These are phyloP conservation scores for Tribolium madens DNA, from an alignment of 1,140 invertebrate species.

Conservation along the genomic window DNA sequence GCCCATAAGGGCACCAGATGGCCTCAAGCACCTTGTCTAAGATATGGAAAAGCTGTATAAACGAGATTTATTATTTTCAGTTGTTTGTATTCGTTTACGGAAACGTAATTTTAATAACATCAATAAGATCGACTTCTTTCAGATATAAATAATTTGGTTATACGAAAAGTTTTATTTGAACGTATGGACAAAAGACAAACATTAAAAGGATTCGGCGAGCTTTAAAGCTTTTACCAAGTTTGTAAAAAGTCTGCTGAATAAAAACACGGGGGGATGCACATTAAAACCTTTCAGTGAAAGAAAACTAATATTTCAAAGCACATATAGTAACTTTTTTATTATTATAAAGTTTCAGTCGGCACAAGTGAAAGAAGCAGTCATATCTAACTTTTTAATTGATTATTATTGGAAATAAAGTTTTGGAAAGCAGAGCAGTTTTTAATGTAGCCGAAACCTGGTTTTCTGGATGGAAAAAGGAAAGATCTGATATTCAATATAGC, in stretches of 20 bases:
- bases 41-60: no score
- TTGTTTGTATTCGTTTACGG: no score
- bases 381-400: constrained; percentile 37
- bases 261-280: constrained; percentile 43
- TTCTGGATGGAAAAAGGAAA: not conserved
- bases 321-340: constrained; percentile 41
- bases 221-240: constrained; percentile 6
- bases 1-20: constrained; percentile 50
- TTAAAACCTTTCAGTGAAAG: constrained; percentile 43
- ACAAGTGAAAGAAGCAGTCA: constrained; percentile 4
- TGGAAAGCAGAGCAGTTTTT: not conserved
- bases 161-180: constrained; percentile 36
- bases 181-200: constrained; percentile 23
- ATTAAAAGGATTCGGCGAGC: constrained; percentile 30
- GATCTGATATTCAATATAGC: constrained; percentile 8
- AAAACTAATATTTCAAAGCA: constrained; percentile 44
- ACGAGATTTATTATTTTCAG: no score
- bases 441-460: not conserved
- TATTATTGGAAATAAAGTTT: constrained; percentile 33
- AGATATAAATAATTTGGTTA: constrained; percentile 39
- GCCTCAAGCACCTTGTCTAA: constrained; percentile 35
- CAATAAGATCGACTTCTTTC: not conserved
- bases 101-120: no score
- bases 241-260: constrained; percentile 19
- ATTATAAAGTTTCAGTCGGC: constrained; percentile 34